Evolutionary conservation across 35 echinoderm and acorn worm genomes (phyloP).

Genomic region (Strongylocentrotus purpuratus): DNA sequence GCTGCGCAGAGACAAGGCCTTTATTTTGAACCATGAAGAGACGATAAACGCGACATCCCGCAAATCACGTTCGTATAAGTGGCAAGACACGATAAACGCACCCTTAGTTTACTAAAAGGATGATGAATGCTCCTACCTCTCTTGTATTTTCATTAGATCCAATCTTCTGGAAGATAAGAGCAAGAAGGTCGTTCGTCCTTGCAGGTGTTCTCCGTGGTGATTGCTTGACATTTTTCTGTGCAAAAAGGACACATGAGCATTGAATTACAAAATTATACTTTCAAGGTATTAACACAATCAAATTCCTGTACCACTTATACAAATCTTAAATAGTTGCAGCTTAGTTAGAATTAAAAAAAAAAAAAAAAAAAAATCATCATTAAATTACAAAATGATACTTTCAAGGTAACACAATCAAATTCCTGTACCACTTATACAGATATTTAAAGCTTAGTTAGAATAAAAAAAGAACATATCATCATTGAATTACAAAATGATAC

Average conservation of each 20-base stretch:
- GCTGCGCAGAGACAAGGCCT: no score
- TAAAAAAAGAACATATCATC: neutral
- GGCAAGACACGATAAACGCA: no score
- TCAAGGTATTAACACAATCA: neutral
- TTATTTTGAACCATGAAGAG: no score
- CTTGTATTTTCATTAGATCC: conserved; percentile 95
- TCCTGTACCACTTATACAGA: no score
- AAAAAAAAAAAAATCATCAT: no score
- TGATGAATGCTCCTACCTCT: conserved; percentile 62
- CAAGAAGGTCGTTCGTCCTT: conserved; percentile 77
- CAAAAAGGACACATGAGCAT: neutral
- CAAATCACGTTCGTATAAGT: no score
- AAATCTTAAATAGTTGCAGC: neutral
- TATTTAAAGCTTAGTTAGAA: no score
- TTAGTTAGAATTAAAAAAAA: no score
- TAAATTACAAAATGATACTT: no score
- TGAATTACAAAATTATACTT: neutral
- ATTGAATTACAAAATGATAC: neutral
- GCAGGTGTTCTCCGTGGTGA: conserved; percentile 73
- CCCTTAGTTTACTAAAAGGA: no score
- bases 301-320: neutral
- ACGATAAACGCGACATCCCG: no score
- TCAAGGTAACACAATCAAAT: neutral
- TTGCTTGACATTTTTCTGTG: conserved; percentile 36
- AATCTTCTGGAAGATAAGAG: conserved; percentile 91